Percentiles rank a stretch among this genome's conserved stretches.
Evolutionary conservation across 1,140 invertebrate species (phyloP).

Genomic region (Fopius arisanus): DNA sequence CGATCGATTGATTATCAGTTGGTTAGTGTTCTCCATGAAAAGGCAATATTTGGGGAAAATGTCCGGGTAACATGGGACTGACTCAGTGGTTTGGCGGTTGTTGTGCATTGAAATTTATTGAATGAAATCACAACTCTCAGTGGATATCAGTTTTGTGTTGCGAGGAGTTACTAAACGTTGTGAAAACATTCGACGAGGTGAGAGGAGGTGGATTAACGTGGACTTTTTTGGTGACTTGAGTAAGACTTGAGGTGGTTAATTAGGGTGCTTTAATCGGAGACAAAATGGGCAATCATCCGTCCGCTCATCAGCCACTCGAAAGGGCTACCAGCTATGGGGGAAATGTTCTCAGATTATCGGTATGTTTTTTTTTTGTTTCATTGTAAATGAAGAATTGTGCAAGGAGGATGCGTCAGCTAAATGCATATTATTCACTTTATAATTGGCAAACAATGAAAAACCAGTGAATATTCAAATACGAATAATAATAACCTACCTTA

Average conservation of each 20-base stretch:
- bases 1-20: too few relatives aligned
- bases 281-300: constrained; percentile 75
- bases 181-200: constrained; percentile 22
- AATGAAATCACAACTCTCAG: neutral
- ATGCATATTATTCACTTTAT: too few relatives aligned
- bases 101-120: neutral
- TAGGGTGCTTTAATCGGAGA: neutral
- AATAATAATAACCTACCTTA: too few relatives aligned
- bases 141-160: neutral
- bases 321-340: constrained; percentile 60
- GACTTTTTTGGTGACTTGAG: neutral
- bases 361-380: constrained; percentile 42
- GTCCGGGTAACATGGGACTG: neutral
- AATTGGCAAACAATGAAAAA: too few relatives aligned
- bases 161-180: constrained; percentile 21
- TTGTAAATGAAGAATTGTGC: neutral
- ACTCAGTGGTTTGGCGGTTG: neutral
- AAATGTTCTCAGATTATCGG: constrained; percentile 61
- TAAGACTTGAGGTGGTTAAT: neutral
- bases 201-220: neutral
- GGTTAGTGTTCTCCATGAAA: neutral
- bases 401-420: too few relatives aligned
- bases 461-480: too few relatives aligned
- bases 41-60: neutral
- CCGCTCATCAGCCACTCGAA: constrained; percentile 74